Conservation (phyloP, 2,113 vertebrate genomes). For the Silurus glanis region DNA sequence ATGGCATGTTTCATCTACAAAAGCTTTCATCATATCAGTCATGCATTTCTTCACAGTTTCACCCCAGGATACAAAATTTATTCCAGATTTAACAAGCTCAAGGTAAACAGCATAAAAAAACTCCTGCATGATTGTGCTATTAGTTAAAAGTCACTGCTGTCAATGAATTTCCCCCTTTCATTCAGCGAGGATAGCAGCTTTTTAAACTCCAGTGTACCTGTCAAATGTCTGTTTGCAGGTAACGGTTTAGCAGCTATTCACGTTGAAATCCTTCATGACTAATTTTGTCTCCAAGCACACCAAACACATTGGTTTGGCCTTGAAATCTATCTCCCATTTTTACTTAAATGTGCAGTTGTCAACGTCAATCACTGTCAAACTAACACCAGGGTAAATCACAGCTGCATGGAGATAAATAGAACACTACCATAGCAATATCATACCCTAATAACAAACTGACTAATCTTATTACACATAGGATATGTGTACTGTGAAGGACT, state of each 20-base stretch:
- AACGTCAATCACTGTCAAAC: neutral
- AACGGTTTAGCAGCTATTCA: neutral
- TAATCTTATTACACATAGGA: neutral
- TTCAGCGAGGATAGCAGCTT: neutral
- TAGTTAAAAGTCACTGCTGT: neutral
- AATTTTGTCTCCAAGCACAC: neutral
- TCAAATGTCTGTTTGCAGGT: neutral
- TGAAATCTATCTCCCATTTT: neutral
- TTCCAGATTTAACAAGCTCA: neutral
- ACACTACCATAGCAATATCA: neutral
- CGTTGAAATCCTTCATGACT: neutral
- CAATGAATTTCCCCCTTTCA: neutral
- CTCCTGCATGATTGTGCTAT: neutral
- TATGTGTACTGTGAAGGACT: too few relatives aligned
- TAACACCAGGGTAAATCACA: neutral
- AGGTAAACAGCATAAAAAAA: neutral
- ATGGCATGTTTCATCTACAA: slow-evolving; percentile 5
- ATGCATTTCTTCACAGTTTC: neutral
- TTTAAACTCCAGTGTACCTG: neutral
- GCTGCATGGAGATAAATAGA: neutral
- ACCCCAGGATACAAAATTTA: neutral
- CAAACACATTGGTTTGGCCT: neutral
- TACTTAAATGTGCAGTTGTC: neutral
- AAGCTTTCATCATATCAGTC: slow-evolving; percentile 9
- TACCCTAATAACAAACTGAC: neutral